phyloP scores from a whole-genome alignment of 2,888 invertebrate species.

The Chrysolina americana region DNA sequence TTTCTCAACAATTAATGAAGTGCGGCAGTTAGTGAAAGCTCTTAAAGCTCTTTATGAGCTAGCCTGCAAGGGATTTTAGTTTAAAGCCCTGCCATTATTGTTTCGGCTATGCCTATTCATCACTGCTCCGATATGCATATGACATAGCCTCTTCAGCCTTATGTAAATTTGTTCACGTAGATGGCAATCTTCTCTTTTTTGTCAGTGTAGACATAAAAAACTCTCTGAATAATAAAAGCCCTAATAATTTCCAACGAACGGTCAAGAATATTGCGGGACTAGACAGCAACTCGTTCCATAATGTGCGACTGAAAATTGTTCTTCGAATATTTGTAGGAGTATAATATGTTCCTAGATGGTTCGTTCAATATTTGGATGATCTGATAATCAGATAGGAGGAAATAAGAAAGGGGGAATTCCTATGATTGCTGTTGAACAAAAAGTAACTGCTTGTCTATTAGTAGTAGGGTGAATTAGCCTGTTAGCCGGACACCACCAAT shows the following conservation, averaged over 20 bases:
- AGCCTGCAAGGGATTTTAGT: conserved; percentile 60
- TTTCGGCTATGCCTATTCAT: conserved; percentile 65
- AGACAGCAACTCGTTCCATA: neutral
- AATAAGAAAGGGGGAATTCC: too few relatives aligned
- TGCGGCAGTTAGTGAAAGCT: conserved; percentile 64
- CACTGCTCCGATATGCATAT: conserved; percentile 65
- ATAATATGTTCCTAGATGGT: too few relatives aligned
- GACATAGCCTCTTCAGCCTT: conserved; percentile 63
- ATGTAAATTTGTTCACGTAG: conserved; percentile 65
- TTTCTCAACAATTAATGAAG: conserved; percentile 68
- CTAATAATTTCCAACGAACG: neutral
- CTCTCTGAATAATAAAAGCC: neutral
- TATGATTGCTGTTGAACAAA: too few relatives aligned
- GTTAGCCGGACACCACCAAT: too few relatives aligned
- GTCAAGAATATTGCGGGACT: neutral
- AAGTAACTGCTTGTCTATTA: too few relatives aligned
- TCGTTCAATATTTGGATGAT: too few relatives aligned
- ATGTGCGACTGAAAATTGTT: neutral
- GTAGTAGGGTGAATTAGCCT: too few relatives aligned
- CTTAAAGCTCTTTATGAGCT: conserved; percentile 64
- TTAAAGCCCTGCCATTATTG: conserved; percentile 64
- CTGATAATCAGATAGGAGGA: too few relatives aligned
- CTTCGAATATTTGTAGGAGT: too few relatives aligned
- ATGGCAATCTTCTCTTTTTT: conserved; percentile 62
- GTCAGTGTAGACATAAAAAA: neutral